These are phyloP conservation scores for Leucophenga maculata DNA, from an alignment of 2,888 invertebrate genomes.

Conservation along the genomic window DNA sequence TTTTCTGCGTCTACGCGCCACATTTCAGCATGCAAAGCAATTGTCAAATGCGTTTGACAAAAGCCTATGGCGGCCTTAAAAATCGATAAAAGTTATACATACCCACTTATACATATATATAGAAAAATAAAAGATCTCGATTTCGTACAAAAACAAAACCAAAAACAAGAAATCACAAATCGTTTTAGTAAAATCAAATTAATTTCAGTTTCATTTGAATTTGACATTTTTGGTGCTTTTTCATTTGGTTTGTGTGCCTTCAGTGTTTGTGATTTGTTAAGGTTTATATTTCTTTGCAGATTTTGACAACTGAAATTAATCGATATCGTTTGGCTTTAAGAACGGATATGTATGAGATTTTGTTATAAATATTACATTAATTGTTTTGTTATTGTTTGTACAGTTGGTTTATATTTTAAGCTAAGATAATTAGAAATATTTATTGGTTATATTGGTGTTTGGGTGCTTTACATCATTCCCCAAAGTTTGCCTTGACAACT, in stretches of 20 bases:
- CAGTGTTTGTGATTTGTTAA: constrained; percentile 14
- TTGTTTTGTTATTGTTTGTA: neutral
- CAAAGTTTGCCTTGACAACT: too few species aligned
- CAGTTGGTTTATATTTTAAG: too few species aligned
- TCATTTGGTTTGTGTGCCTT: constrained; percentile 25
- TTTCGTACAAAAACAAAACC: constrained; percentile 27
- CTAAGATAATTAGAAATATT: too few species aligned
- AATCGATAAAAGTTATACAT: constrained; percentile 40
- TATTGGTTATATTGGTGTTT: too few species aligned
- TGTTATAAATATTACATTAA: neutral
- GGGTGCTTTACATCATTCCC: too few species aligned
- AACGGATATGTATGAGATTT: neutral
- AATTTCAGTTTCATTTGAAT: constrained; percentile 41
- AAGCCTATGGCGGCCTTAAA: constrained; percentile 46
- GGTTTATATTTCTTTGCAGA: constrained; percentile 32
- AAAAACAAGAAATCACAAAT: constrained; percentile 21
- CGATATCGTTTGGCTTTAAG: constrained; percentile 13
- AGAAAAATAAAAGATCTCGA: neutral
- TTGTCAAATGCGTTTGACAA: constrained; percentile 48
- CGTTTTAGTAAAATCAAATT: constrained; percentile 41
- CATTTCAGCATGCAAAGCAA: constrained; percentile 48
- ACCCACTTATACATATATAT: too few species aligned
- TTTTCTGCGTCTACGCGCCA: constrained; percentile 43
- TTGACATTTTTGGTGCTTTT: constrained; percentile 42
- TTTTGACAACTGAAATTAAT: constrained; percentile 46